A percentile compares a stretch with the other conserved stretches of the same genome.
Conservation (phyloP, 92 coral and sea anemone genomes). For the Metridium senile region DNA sequence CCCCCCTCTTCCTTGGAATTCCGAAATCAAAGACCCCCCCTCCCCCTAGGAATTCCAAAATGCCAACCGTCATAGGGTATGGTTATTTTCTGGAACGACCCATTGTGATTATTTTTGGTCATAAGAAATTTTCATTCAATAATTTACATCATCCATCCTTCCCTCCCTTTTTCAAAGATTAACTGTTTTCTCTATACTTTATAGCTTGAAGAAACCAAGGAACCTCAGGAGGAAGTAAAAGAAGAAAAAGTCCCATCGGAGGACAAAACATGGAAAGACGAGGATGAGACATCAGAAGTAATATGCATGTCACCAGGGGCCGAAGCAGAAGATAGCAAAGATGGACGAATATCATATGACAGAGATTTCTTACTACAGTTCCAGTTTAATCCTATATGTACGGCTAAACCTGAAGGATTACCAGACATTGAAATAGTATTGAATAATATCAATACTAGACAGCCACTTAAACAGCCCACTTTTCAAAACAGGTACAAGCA, state of each 20-base stretch:
- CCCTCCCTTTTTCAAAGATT: too few species aligned
- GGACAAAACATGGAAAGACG: too few species aligned
- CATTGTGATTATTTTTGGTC: too few species aligned
- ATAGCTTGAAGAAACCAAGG: constrained; percentile 46
- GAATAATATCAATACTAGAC: constrained; percentile 31
- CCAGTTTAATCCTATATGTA: constrained; percentile 85
- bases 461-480: constrained; percentile 43
- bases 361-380: constrained; percentile 91
- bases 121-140: too few species aligned
- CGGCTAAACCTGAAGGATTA: constrained; percentile 85
- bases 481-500: constrained; percentile 52
- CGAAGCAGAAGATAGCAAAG: constrained; percentile 48
- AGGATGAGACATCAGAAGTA: constrained; percentile 97
- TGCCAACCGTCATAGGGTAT: too few species aligned
- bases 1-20: too few species aligned
- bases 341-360: constrained; percentile 77
- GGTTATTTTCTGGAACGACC: too few species aligned
- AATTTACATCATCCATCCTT: too few species aligned
- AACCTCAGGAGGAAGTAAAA: constrained; percentile 48
- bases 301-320: constrained; percentile 80
- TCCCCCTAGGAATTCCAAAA: too few species aligned
- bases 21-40: too few species aligned
- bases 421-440: constrained; percentile 94
- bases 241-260: constrained; percentile 66
- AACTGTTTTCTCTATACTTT: too few species aligned